Conservation (phyloP, 64 coral and sea anemone species). For the Dendronephthya gigantea region DNA sequence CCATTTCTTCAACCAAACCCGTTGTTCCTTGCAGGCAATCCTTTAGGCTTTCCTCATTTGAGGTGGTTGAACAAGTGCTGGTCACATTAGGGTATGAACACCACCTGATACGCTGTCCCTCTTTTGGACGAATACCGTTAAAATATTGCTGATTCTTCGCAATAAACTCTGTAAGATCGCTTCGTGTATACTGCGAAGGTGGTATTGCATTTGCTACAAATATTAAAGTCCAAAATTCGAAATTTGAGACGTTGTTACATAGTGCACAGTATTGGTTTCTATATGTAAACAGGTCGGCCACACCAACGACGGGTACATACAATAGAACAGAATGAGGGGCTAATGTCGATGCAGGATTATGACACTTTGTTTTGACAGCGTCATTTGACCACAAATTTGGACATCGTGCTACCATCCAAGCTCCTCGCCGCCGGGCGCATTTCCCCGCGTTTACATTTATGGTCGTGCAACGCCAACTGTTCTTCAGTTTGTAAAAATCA, state of each 20-base stretch:
- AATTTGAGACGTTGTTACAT: background rate
- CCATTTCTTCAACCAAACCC: background rate
- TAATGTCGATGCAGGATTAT: background rate
- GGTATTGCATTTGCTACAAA: background rate
- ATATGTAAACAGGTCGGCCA: background rate
- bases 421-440: background rate
- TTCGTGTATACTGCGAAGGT: background rate
- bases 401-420: background rate
- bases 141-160: background rate
- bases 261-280: constrained; percentile 2
- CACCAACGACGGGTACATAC: background rate
- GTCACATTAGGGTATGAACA: background rate
- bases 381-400: background rate
- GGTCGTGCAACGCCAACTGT: background rate
- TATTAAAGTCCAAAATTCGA: background rate
- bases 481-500: background rate
- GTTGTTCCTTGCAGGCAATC: background rate
- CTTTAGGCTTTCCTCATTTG: background rate
- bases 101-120: background rate
- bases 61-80: background rate
- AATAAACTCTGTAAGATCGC: background rate
- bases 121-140: background rate
- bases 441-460: background rate
- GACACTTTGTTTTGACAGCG: background rate
- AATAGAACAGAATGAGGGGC: background rate